Evolutionary conservation across 2,113 vertebrate genomes (phyloP).

Genomic region (Calypte anna): DNA sequence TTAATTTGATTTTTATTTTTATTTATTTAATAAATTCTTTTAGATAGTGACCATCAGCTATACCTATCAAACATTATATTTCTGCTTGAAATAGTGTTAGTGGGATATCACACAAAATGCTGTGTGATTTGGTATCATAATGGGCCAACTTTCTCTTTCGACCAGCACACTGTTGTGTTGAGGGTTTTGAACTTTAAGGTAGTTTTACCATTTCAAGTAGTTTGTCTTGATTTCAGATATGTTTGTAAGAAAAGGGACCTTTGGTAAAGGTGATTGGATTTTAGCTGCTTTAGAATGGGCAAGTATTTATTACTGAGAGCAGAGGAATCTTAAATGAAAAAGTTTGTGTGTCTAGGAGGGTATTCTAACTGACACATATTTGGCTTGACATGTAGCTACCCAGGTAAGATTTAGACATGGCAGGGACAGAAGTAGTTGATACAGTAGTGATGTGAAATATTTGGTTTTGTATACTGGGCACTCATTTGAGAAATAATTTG

Average conservation of each 20-base stretch:
- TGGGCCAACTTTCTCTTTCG: not conserved
- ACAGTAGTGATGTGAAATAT: not conserved
- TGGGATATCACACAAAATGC: not conserved
- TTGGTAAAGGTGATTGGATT: not conserved
- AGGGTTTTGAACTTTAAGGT: not conserved
- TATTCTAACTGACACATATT: not conserved
- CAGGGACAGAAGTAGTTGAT: not conserved
- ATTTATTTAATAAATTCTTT: not conserved
- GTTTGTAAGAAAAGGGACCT: not conserved
- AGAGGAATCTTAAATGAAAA: not conserved
- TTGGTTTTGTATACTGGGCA: not conserved
- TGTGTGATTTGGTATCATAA: not conserved
- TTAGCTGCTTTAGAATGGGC: not conserved
- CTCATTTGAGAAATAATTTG: not conserved
- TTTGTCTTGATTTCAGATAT: not conserved
- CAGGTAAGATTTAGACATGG: not conserved
- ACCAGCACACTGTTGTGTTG: not conserved
- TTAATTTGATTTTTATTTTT: too few relatives aligned
- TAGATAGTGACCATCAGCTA: not conserved
- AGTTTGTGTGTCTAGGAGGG: not conserved
- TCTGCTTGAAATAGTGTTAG: not conserved
- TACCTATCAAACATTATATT: not conserved
- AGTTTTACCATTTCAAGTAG: not conserved
- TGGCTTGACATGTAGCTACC: not conserved
- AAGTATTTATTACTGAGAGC: not conserved